Percentiles rank a stretch among this genome's conserved stretches.
Evolutionary conservation across 2,888 invertebrate genomes (phyloP).

Genomic region (Aplocera efformata): DNA sequence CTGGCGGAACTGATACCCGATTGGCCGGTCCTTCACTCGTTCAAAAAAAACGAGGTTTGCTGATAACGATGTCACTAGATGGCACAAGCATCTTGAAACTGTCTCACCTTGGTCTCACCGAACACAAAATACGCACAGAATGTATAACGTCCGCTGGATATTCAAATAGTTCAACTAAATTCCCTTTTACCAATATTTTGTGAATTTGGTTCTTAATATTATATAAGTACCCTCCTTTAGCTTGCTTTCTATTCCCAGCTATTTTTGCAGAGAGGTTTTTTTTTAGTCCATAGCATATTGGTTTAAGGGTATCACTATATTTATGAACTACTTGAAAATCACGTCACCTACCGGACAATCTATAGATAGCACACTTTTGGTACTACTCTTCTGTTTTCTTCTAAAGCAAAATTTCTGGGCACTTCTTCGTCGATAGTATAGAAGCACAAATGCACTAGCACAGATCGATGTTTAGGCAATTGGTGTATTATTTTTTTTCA

Average conservation of each 20-base stretch:
- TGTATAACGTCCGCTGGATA: constrained; percentile 43
- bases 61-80: constrained; percentile 58
- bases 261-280: too few relatives aligned
- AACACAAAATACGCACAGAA: constrained; percentile 62
- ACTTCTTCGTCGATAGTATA: constrained; percentile 53
- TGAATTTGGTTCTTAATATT: constrained; percentile 18
- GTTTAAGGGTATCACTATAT: constrained; percentile 25
- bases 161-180: constrained; percentile 45
- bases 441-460: constrained; percentile 63
- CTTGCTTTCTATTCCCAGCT: too few relatives aligned
- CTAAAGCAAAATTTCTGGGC: constrained; percentile 55
- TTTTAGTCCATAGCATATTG: too few relatives aligned
- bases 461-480: constrained; percentile 49
- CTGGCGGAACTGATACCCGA: constrained; percentile 97
- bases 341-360: constrained; percentile 50
- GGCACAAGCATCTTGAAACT: constrained; percentile 71
- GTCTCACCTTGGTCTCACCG: constrained; percentile 67
- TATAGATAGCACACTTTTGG: constrained; percentile 58
- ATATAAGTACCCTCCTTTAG: too few relatives aligned
- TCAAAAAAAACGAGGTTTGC: constrained; percentile 93
- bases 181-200: constrained; percentile 35
- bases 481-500: constrained; percentile 36
- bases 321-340: constrained; percentile 41
- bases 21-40: constrained; percentile 95
- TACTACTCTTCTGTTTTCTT: constrained; percentile 42